phyloP scores from a whole-genome alignment of 2,888 invertebrate genomes.

The Drosophila mercatorum region DNA sequence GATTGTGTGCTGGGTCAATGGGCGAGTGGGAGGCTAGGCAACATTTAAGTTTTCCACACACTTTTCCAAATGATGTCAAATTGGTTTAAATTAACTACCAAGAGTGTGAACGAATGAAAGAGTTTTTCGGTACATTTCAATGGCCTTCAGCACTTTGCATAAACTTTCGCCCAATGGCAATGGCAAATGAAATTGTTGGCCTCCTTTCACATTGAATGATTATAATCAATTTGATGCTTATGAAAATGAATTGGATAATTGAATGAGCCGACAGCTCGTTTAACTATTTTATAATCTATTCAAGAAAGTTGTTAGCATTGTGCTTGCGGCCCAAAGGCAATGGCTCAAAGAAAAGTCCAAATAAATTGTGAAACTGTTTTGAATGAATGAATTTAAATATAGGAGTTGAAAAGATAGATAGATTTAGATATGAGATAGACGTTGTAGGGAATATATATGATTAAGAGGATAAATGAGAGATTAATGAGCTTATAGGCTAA shows the following conservation, averaged over 20 bases:
- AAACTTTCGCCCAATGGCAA: constrained; percentile 18
- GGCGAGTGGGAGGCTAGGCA: background rate
- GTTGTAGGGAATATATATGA: too few species aligned
- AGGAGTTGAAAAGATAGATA: too few species aligned
- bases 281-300: background rate
- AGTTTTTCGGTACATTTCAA: constrained; percentile 21
- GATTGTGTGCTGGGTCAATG: constrained; percentile 54
- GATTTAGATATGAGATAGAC: too few species aligned
- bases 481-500: too few species aligned
- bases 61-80: constrained; percentile 45
- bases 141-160: constrained; percentile 14
- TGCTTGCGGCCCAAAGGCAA: background rate
- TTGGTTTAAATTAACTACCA: constrained; percentile 47
- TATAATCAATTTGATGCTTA: constrained; percentile 31
- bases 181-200: constrained; percentile 22
- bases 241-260: constrained; percentile 39
- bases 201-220: constrained; percentile 16
- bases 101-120: constrained; percentile 7
- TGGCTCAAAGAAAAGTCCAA: background rate
- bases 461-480: too few species aligned
- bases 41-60: constrained; percentile 37
- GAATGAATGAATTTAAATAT: background rate
- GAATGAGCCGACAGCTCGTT: constrained; percentile 5
- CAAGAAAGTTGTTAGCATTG: background rate
- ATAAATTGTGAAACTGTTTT: background rate